These are phyloP conservation scores for Seriola rivoliana DNA, from an alignment of 2,113 vertebrate genomes.

Conservation along the genomic window DNA sequence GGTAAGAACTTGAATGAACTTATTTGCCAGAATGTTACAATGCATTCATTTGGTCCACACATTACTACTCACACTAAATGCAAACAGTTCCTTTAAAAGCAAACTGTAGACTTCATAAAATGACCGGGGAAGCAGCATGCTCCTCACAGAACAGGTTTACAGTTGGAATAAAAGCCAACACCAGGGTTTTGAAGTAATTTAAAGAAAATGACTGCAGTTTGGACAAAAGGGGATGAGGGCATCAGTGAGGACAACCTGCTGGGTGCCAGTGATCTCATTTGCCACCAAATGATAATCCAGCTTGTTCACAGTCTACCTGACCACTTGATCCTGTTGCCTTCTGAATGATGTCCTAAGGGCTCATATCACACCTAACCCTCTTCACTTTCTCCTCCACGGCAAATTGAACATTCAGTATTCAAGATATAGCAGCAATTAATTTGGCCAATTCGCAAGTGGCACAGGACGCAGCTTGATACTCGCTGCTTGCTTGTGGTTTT, in stretches of 20 bases:
- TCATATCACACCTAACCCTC: slow-evolving; percentile 30
- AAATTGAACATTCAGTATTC: slow-evolving; percentile 52
- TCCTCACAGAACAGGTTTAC: no score
- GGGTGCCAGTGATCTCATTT: slow-evolving; percentile 25
- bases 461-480: slow-evolving; percentile 35
- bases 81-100: not conserved
- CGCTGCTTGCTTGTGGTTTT: slow-evolving; percentile 24
- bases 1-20: no score
- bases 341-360: slow-evolving; percentile 14
- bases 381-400: slow-evolving; percentile 26
- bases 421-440: slow-evolving; percentile 25
- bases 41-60: no score
- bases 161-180: not conserved
- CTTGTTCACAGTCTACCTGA: not conserved
- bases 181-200: not conserved
- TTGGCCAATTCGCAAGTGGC: not conserved
- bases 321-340: slow-evolving; percentile 23
- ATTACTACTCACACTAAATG: not conserved
- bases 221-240: not conserved
- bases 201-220: not conserved
- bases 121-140: no score
- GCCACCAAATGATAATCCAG: slow-evolving; percentile 13
- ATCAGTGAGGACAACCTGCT: slow-evolving; percentile 16
- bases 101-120: not conserved
- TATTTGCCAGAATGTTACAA: no score